A percentile compares a stretch with the other conserved stretches of the same genome.
phyloP scores from a whole-genome alignment of 2,888 invertebrate genomes.

The Mycalesis mineus region DNA sequence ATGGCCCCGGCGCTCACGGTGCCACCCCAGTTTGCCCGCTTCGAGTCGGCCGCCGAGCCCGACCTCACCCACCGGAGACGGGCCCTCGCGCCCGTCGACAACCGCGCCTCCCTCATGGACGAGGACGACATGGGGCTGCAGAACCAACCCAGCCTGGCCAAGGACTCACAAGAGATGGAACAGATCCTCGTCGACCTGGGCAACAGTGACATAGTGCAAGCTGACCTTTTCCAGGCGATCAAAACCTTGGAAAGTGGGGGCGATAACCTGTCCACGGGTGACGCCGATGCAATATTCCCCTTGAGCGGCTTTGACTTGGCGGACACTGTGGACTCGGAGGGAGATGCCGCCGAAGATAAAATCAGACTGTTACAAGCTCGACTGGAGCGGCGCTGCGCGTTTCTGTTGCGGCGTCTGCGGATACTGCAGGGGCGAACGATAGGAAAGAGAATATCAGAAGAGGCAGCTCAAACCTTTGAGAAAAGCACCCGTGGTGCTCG shows the following conservation, averaged over 20 bases:
- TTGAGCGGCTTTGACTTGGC: slow-evolving; percentile 64
- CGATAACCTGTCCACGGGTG: slow-evolving; percentile 62
- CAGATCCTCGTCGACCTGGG: slow-evolving; percentile 81
- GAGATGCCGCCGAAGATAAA: slow-evolving; percentile 73
- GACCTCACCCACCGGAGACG: slow-evolving; percentile 55
- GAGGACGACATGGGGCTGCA: slow-evolving; percentile 79
- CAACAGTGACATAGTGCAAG: slow-evolving; percentile 77
- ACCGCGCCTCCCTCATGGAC: slow-evolving; percentile 76
- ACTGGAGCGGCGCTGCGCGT: slow-evolving; percentile 83
- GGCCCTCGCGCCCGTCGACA: slow-evolving; percentile 74
- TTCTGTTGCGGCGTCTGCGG: slow-evolving; percentile 83
- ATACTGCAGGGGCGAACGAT: slow-evolving; percentile 86
- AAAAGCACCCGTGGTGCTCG: slow-evolving; percentile 86
- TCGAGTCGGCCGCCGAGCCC: slow-evolving; percentile 45
- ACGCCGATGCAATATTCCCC: slow-evolving; percentile 71
- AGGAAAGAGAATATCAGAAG: slow-evolving; percentile 87
- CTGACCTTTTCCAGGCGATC: slow-evolving; percentile 85
- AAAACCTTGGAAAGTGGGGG: slow-evolving; percentile 83
- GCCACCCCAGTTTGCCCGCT: slow-evolving; percentile 68
- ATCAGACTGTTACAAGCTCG: slow-evolving; percentile 77
- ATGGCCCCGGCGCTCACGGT: slow-evolving; percentile 97
- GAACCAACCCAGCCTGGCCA: slow-evolving; percentile 75
- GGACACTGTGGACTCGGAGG: slow-evolving; percentile 73
- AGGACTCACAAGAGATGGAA: slow-evolving; percentile 81
- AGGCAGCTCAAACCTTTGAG: slow-evolving; percentile 81